A percentile compares a stretch with the other conserved stretches of the same genome.
Conservation (phyloP, 2,797 vertebrate genomes). For the Limnodromus scolopaceus region DNA sequence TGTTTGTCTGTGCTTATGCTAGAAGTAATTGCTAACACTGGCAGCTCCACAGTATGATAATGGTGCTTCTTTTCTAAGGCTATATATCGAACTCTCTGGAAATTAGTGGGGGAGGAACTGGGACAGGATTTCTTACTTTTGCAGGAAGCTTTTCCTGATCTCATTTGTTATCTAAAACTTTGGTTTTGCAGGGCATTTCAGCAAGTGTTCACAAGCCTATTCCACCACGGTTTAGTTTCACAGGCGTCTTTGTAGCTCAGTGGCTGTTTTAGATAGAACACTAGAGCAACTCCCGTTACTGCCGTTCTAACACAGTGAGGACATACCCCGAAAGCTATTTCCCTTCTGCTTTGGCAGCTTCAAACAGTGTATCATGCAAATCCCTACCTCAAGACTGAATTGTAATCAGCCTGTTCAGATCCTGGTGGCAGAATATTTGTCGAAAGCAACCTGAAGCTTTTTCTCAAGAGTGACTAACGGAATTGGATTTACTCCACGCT, state of each 20-base stretch:
- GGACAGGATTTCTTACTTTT: neutral
- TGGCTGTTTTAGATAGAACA: neutral
- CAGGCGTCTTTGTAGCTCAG: neutral
- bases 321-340: neutral
- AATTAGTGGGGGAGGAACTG: neutral
- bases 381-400: neutral
- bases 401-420: neutral
- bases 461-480: neutral
- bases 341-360: neutral
- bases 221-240: neutral
- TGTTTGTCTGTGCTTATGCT: fast-evolving
- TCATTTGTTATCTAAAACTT: neutral
- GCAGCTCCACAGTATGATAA: neutral
- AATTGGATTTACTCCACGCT: neutral
- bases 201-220: neutral
- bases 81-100: neutral
- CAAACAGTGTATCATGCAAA: neutral
- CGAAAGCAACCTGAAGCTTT: neutral
- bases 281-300: neutral
- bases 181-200: neutral
- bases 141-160: neutral
- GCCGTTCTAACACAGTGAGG: neutral
- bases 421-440: neutral
- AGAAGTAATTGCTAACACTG: neutral
- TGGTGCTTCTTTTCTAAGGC: neutral